These are phyloP conservation scores for Oxygymnocypris stewartii DNA, from an alignment of 2,113 vertebrate species.

Conservation along the genomic window DNA sequence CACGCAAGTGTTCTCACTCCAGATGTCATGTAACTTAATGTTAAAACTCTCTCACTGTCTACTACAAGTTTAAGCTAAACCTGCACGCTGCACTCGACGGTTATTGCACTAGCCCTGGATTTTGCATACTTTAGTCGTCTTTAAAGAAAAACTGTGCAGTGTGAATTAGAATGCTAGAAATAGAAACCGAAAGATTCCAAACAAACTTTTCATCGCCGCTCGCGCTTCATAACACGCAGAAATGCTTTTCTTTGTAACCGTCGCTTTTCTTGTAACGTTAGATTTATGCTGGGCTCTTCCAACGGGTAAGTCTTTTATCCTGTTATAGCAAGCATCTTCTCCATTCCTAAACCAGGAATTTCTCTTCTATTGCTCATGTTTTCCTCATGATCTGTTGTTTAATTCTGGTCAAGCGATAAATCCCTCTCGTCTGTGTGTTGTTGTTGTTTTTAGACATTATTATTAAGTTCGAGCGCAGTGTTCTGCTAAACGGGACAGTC, in stretches of 20 bases:
- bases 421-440: background rate
- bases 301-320: conserved; percentile 26
- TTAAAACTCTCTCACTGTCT: background rate
- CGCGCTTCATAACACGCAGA: background rate
- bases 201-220: background rate
- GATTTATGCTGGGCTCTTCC: background rate
- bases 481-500: background rate
- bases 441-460: background rate
- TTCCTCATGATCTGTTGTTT: background rate
- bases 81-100: background rate
- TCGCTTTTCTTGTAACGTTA: background rate
- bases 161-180: background rate
- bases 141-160: background rate
- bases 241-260: background rate
- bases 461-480: conserved; percentile 23
- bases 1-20: conserved; percentile 1
- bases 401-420: background rate
- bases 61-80: background rate
- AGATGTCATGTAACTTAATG: too few species aligned
- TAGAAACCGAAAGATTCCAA: background rate
- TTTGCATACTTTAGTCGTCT: background rate
- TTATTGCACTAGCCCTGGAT: background rate
- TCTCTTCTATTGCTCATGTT: background rate
- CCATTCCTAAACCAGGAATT: background rate
- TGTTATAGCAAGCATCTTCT: background rate